Evolutionary conservation across 64 coral and sea anemone species (phyloP), one percentile per base, ranked within the genome.

Genomic region (Orbicella faveolata): DNA sequence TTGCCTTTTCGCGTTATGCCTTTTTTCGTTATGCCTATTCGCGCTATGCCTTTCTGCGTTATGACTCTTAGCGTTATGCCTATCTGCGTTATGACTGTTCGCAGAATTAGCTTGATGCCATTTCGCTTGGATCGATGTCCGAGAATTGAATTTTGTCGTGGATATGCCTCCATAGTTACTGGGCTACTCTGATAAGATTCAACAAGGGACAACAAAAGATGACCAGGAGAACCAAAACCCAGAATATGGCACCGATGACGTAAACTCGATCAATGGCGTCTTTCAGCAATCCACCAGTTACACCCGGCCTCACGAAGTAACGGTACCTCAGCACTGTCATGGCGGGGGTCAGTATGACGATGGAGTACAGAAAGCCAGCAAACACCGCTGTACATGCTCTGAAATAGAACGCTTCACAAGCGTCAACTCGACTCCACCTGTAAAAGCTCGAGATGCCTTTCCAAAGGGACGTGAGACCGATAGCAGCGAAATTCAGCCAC

Each of bases 401-500:
- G 34, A 97, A 88, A 21, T 88, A 88, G 63, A 97, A 97, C 23
- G 79, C 87, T 34, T 97, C 95, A 73, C 88, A 97, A 26, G 88
- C 23, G 51, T 83, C 84, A 37, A 97, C 88, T 79, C 89, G 88
- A 34, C 95, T 97, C 95, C 95, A 97, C 53, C 95, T 51, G 33
- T 94, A 97, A 36, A 97, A 97, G 62, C 95, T 97, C 13, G 95
- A 97, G 36, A 97, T 93, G 12, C 95, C 95, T 61, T 97, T 97
- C 95, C 95, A 97, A 62, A 97, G 68, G 21, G 95, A 94, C 17
- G 95, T 97, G 34, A 97, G 54, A 63, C 80, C 74, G 74, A 97
- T 94, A 11, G 95, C 95, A 48, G 83, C 70, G 30, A 94, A 90
- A 67, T 94, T 97, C 52, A 97, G 85, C 59, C 93, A 57, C n/a